A percentile compares a stretch with the other conserved stretches of the same genome.
These are phyloP conservation scores for Agonopterix alstromeriana DNA, from an alignment of 2,888 invertebrate genomes.

Conservation along the genomic window DNA sequence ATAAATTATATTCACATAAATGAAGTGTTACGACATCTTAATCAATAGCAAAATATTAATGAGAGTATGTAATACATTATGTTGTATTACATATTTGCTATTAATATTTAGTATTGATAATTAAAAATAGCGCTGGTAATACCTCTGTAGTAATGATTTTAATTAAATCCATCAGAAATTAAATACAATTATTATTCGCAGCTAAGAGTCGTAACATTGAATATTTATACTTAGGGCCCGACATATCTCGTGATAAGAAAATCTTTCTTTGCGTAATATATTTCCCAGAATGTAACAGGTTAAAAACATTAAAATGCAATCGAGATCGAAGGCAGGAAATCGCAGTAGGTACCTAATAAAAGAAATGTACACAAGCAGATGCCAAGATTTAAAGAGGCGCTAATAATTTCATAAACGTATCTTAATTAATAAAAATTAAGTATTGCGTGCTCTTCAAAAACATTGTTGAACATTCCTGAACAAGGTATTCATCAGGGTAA, in stretches of 20 bases:
- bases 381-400: too few relatives aligned
- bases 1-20: too few relatives aligned
- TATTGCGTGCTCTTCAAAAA: too few relatives aligned
- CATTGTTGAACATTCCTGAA: too few relatives aligned
- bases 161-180: constrained; percentile 6
- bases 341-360: constrained; percentile 1
- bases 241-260: constrained; percentile 12
- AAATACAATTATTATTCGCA: constrained; percentile 11
- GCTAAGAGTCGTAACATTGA: constrained; percentile 2
- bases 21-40: too few relatives aligned
- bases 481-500: too few relatives aligned
- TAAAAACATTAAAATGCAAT: constrained; percentile 4
- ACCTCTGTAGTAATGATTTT: constrained; percentile 5
- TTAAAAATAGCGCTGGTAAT: background rate
- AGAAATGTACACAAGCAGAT: background rate
- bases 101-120: background rate
- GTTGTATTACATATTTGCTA: too few relatives aligned
- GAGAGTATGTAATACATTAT: too few relatives aligned
- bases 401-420: too few relatives aligned
- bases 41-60: too few relatives aligned
- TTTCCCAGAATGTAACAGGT: constrained; percentile 2
- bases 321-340: constrained; percentile 5
- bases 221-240: constrained; percentile 5
- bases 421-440: too few relatives aligned
- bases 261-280: constrained; percentile 11